phyloP scores from a whole-genome alignment of 2,888 invertebrate genomes.

The Drosophila maculinotata region DNA sequence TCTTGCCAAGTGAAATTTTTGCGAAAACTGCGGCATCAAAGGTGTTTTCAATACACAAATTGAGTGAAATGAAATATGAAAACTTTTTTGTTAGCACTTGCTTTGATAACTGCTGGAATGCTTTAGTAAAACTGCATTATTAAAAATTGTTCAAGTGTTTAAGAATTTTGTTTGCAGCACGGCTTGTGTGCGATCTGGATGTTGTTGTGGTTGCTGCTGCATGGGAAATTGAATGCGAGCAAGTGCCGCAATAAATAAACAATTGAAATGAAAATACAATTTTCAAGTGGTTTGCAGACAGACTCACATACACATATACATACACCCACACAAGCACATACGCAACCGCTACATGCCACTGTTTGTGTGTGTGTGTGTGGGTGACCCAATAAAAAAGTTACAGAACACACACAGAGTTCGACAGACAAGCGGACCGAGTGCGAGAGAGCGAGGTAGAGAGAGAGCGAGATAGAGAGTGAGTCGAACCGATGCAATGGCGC shows the following conservation, averaged over 20 bases:
- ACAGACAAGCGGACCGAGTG: constrained; percentile 44
- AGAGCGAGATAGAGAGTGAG: too few relatives aligned
- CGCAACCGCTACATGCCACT: not conserved
- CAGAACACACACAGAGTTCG: constrained; percentile 42
- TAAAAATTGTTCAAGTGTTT: constrained; percentile 40
- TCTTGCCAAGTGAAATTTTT: not conserved
- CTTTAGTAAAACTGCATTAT: constrained; percentile 38
- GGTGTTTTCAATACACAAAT: not conserved
- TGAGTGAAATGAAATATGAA: not conserved
- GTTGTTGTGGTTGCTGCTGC: constrained; percentile 36
- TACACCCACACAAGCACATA: constrained; percentile 27
- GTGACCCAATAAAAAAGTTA: constrained; percentile 69
- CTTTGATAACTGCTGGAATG: constrained; percentile 20
- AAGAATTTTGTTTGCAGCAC: constrained; percentile 22
- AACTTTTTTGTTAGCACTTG: constrained; percentile 15
- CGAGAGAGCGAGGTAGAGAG: too few relatives aligned
- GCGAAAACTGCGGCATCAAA: constrained; percentile 5
- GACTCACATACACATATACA: constrained; percentile 33
- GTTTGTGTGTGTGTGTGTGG: constrained; percentile 32
- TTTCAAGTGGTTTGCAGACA: constrained; percentile 78
- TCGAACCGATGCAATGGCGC: constrained; percentile 37
- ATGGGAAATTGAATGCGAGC: constrained; percentile 82
- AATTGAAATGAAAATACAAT: constrained; percentile 82
- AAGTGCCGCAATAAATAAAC: constrained; percentile 81
- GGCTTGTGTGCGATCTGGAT: not conserved